Base-by-base conservation (phyloP, 2,113 vertebrate genomes). In the Heterotilapia buettikoferi region DNA sequence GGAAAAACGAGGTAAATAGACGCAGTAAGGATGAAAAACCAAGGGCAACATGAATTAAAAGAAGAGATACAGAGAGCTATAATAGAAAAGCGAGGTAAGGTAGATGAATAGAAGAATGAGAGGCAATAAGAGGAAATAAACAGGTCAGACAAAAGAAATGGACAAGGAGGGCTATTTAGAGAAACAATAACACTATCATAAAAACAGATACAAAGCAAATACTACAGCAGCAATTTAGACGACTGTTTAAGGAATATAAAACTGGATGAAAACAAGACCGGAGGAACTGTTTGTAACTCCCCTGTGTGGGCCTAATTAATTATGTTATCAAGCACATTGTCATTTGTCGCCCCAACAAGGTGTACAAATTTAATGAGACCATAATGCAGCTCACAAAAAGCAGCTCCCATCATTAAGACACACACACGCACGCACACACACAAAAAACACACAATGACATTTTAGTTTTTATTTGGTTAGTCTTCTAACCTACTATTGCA, bases 261-360 rank as follows among this genome's bases (percentile, higher is more conserved):
- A 89, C 73, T 21, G 7, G 19, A 82, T 40, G 79, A 85, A 68
- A 38, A 68, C 73, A 52, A 61, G 16, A 12, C 66, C 1, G 76
- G 45, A 83, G 56, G 90, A 84, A 47, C 31, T 52, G 29, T 71
- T 56, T 21, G 45, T 84, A 89, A 52, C 80, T 61, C 4, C 56
- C 57, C 52, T 71, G 78, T 71, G 73, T 57, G 80, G 26, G 40
- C 0, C 88, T 90, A 76, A 91, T 93, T 81, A 91, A 95, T 92
- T 86, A 89, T 85, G 86, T 66, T 85, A 92, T 93, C 86, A 80
- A 84, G 56, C 86, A 82, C 85, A 10, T 40, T 90, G 80, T 86
- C 71, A 92, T 81, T 50, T 63, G 19, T 61, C 45, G 53, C 57
- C n/a, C 54, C 88, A 61, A 57, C 87, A 84, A 80, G 63, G 73